Evolutionary conservation across 53 echinoderm and acorn worm genomes (phyloP), one percentile per base, ranked within the genome.

Genomic region (Patiria pectinifera): DNA sequence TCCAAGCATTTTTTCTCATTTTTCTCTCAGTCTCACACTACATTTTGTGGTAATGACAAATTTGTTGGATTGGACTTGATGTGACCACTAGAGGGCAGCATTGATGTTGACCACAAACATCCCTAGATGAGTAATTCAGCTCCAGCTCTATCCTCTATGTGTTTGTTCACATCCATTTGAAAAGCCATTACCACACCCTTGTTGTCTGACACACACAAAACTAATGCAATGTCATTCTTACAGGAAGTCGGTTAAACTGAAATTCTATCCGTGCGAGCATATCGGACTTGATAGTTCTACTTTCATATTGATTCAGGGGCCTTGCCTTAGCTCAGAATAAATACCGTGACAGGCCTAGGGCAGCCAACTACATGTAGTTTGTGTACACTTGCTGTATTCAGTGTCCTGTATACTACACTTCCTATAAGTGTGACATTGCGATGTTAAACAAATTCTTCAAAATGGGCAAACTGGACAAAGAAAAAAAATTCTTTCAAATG

Each of bases 61-160:
- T 15, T 69, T 11, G 13, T 69, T 11, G 69, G 13, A 18, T 18
- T 69, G 69, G 15, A 21, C 2, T 69, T 9, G 45, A 46, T 45
- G 79, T 53, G 45, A 60, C 45, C 84, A 84, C 84, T 43, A 84
- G 84, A 84, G 84, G 84, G 84, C 84, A 66, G 84, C 62, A 43
- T 84, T 84, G 9, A 4, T 66, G 44, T 44, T 14, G 45, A 83
- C 84, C 84, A 84, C 84, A 84, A 84, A 79, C 53, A 53, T 6
- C 53, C 53, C 53, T 2, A 53, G 8, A 53, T 53, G 53, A 35
- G 0, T 35, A 35, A 0, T 35, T 35, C 53, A 53, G 6, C 6
- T 53, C 53, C 5, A 53, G 53, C 53, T 53, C 8, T 53, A 1
- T 35, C 35, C 35, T 35, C 35, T 35, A 35, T 35, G 35, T 35